Evolutionary conservation across 2,113 vertebrate species (phyloP).

Genomic region (Trochalopteron elliotii): DNA sequence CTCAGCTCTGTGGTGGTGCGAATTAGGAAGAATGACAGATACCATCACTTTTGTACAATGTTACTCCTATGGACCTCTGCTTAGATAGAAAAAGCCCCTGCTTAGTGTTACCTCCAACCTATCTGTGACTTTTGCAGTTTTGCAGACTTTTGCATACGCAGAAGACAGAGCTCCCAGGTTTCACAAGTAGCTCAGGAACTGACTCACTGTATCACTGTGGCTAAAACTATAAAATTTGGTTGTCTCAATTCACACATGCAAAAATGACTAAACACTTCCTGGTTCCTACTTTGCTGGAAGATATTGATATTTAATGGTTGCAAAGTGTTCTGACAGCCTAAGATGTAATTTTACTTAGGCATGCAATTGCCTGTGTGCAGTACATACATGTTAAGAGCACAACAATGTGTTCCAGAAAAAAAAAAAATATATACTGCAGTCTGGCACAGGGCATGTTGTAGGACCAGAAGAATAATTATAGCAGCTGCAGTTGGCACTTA

Average conservation of each 20-base stretch:
- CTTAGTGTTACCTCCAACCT: neutral
- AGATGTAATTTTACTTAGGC: neutral
- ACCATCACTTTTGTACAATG: neutral
- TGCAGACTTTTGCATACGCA: too few relatives aligned
- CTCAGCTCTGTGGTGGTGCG: neutral
- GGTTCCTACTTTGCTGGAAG: neutral
- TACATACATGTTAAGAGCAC: neutral
- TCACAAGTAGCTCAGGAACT: neutral
- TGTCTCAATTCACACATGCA: neutral
- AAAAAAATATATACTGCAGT: neutral
- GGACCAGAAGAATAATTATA: conserved; percentile 45
- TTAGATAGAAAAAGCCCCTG: neutral
- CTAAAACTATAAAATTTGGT: neutral
- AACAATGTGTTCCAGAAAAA: neutral
- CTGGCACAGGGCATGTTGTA: neutral
- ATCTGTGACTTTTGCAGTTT: neutral
- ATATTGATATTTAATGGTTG: neutral
- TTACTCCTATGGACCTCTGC: neutral
- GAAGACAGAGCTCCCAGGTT: neutral
- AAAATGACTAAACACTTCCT: neutral
- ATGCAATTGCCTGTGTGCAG: neutral
- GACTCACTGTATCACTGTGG: neutral
- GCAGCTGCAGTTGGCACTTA: neutral
- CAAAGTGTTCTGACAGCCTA: neutral
- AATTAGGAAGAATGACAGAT: neutral